phyloP scores from a whole-genome alignment of 2,888 invertebrate species.

The Gasteruption jaculator region DNA sequence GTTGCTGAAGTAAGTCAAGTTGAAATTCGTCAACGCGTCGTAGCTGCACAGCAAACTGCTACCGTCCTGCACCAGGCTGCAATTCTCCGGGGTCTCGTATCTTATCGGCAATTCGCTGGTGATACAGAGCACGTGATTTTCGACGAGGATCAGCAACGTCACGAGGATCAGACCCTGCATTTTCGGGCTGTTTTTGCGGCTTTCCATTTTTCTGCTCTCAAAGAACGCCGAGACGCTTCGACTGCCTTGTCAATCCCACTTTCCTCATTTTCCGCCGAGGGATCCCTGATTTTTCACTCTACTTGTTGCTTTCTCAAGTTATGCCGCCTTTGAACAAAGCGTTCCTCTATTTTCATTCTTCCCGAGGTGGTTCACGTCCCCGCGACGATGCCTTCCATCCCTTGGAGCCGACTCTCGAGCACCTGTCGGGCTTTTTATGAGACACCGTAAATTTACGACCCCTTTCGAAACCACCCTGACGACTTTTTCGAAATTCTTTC shows the following conservation, averaged over 20 bases:
- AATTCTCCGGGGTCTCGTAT: slow-evolving; percentile 84
- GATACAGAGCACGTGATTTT: slow-evolving; percentile 44
- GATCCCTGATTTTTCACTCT: neutral
- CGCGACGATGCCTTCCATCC: too few relatives aligned
- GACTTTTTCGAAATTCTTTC: too few relatives aligned
- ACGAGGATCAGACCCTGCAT: slow-evolving; percentile 22
- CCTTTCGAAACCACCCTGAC: too few relatives aligned
- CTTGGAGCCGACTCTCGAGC: too few relatives aligned
- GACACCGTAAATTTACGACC: too few relatives aligned
- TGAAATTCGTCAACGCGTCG: slow-evolving; percentile 56
- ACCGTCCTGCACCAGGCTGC: slow-evolving; percentile 53
- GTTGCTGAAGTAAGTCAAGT: slow-evolving; percentile 78
- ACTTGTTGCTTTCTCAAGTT: slow-evolving; percentile 1
- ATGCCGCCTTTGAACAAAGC: neutral
- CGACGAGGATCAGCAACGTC: slow-evolving; percentile 22
- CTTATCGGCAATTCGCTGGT: slow-evolving; percentile 52
- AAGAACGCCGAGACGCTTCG: neutral
- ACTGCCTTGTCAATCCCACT: neutral
- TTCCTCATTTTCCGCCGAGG: neutral
- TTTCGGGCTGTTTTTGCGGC: slow-evolving; percentile 12
- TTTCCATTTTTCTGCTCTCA: slow-evolving; percentile 1
- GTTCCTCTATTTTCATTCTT: slow-evolving; percentile 1
- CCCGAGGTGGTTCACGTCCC: slow-evolving; percentile 1
- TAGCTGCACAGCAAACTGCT: too few relatives aligned
- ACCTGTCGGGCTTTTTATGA: too few relatives aligned